Percentiles rank a stretch among this genome's conserved stretches.
phyloP scores from a whole-genome alignment of 2,888 invertebrate species.

The Drosophila atroscutellata region DNA sequence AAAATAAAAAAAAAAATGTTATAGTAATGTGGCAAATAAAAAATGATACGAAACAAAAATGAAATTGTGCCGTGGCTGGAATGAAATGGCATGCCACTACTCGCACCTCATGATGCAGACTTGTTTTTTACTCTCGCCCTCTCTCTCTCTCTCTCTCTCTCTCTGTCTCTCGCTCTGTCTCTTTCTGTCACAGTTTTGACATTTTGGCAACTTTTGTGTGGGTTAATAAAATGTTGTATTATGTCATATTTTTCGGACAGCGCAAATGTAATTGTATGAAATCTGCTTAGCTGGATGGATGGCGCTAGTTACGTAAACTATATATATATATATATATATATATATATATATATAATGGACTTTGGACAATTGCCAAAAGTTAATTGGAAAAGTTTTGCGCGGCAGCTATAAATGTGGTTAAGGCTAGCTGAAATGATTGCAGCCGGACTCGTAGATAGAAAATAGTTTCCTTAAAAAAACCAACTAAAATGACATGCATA shows the following conservation, averaged over 20 bases:
- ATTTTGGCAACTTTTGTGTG: constrained; percentile 60
- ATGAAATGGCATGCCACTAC: constrained; percentile 7
- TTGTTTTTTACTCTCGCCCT: constrained; percentile 31
- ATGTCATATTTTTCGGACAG: constrained; percentile 72
- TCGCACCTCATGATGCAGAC: constrained; percentile 62
- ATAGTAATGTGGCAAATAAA: constrained; percentile 44
- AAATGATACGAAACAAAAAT: constrained; percentile 67
- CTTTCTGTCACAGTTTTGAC: constrained; percentile 29
- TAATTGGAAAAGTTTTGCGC: constrained; percentile 59
- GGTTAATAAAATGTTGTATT: constrained; percentile 79
- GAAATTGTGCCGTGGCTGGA: constrained; percentile 60
- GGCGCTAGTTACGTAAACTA: constrained; percentile 40
- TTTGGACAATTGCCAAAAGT: constrained; percentile 44
- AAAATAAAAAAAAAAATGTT: neutral
- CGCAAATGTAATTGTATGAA: constrained; percentile 72
- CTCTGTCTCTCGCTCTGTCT: neutral
- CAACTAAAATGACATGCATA: neutral
- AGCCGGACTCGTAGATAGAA: neutral
- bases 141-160: too few relatives aligned
- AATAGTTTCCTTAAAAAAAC: neutral
- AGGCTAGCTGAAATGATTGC: neutral
- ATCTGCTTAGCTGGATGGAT: constrained; percentile 52
- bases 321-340: too few relatives aligned
- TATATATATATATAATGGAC: constrained; percentile 3
- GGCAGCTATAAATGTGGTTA: constrained; percentile 27